Conservation (phyloP, 2,797 vertebrate species). For the Poeciliopsis infans region DNA sequence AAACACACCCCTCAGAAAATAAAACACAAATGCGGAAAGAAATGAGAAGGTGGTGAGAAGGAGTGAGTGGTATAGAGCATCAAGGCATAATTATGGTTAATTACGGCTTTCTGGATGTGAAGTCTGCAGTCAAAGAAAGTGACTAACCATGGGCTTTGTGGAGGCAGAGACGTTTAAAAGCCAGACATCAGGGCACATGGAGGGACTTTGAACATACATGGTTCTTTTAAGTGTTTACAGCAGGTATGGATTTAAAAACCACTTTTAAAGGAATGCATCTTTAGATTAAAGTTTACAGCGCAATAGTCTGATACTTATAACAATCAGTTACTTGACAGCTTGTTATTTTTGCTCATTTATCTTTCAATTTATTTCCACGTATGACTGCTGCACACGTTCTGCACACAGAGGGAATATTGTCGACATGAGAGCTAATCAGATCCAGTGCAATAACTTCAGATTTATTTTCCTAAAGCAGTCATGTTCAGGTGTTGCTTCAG, state of each 20-base stretch:
- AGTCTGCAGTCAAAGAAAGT: slow-evolving; percentile 70
- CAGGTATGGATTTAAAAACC: slow-evolving; percentile 34
- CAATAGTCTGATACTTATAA: not conserved
- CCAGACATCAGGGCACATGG: slow-evolving; percentile 46
- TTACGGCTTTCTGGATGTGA: slow-evolving; percentile 60
- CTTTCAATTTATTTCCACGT: not conserved
- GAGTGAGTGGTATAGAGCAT: slow-evolving; percentile 55
- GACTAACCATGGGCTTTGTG: slow-evolving; percentile 50
- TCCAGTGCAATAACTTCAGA: not conserved
- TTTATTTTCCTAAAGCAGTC: not conserved
- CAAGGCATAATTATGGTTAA: slow-evolving; percentile 69
- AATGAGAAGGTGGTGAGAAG: slow-evolving; percentile 54
- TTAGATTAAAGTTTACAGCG: slow-evolving; percentile 11
- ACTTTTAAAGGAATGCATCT: slow-evolving; percentile 54
- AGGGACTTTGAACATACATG: slow-evolving; percentile 39
- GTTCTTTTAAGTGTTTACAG: slow-evolving; percentile 35
- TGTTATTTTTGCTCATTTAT: slow-evolving; percentile 1
- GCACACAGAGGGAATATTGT: not conserved
- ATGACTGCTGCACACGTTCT: not conserved
- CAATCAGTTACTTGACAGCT: not conserved
- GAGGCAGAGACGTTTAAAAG: slow-evolving; percentile 43
- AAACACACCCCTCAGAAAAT: slow-evolving; percentile 39
- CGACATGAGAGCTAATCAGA: not conserved
- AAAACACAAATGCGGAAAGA: slow-evolving; percentile 34
- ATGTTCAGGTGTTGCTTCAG: too few species aligned